A percentile compares a stretch with the other conserved stretches of the same genome.
Evolutionary conservation across 1,140 invertebrate genomes (phyloP).

Genomic region (Helicoverpa armigera): DNA sequence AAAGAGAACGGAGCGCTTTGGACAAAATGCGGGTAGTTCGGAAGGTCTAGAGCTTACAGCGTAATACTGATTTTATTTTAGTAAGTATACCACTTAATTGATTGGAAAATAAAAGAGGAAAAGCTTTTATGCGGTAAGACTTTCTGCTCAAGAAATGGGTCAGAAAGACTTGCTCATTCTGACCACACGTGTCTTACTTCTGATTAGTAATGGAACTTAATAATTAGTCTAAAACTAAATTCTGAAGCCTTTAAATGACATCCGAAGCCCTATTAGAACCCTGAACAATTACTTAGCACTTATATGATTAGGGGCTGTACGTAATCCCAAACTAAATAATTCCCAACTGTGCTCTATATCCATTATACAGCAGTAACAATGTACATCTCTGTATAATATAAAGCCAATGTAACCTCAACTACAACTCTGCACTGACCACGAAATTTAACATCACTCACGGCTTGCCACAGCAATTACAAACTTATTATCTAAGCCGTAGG

Average conservation of each 20-base stretch:
- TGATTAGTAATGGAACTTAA: too few species aligned
- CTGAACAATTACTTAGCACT: neutral
- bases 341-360: neutral
- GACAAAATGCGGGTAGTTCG: conserved; percentile 32
- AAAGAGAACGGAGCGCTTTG: conserved; percentile 37
- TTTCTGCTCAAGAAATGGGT: neutral
- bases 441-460: conserved; percentile 50
- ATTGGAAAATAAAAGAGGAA: conserved; percentile 9
- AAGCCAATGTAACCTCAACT: conserved; percentile 47
- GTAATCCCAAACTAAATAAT: conserved; percentile 3
- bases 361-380: conserved; percentile 23
- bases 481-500: conserved; percentile 57
- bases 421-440: conserved; percentile 55
- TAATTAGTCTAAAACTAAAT: too few species aligned
- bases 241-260: too few species aligned
- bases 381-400: conserved; percentile 44
- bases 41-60: conserved; percentile 11
- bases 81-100: conserved; percentile 8
- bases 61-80: conserved; percentile 33
- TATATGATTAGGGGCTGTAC: neutral
- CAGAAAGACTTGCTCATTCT: too few species aligned
- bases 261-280: neutral
- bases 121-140: neutral
- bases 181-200: too few species aligned
- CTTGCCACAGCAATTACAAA: conserved; percentile 54